phyloP scores from a whole-genome alignment of 2,888 invertebrate genomes.

The Hemicrepidius hirtus region DNA sequence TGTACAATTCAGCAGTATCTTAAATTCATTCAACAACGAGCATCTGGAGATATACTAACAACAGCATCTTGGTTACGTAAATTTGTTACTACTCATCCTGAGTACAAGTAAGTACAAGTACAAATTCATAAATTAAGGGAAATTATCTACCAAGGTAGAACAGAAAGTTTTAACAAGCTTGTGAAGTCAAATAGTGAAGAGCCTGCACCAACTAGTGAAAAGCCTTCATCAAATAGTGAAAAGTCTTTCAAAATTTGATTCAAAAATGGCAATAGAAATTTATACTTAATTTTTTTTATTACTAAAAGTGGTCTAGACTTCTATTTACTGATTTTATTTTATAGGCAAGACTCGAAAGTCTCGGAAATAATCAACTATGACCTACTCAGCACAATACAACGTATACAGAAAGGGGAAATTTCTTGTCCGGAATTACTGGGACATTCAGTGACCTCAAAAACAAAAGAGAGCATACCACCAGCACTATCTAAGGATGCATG shows the following conservation, averaged over 20 bases:
- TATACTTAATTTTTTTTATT: too few relatives aligned
- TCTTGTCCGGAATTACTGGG: constrained; percentile 87
- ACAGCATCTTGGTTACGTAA: constrained; percentile 96
- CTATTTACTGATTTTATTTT: too few relatives aligned
- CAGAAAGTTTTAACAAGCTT: too few relatives aligned
- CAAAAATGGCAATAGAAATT: too few relatives aligned
- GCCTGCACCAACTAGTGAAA: too few relatives aligned
- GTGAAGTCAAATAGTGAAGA: too few relatives aligned
- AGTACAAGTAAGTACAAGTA: constrained; percentile 92
- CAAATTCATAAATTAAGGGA: too few relatives aligned
- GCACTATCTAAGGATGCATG: constrained; percentile 73
- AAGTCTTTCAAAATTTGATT: too few relatives aligned
- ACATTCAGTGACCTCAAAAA: constrained; percentile 83
- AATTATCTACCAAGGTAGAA: too few relatives aligned
- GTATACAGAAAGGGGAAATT: constrained; percentile 82
- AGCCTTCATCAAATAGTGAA: too few relatives aligned
- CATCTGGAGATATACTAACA: constrained; percentile 92
- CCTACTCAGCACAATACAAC: constrained; percentile 84
- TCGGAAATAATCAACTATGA: constrained; percentile 94
- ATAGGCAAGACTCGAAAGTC: constrained; percentile 89
- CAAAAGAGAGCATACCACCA: constrained; percentile 88
- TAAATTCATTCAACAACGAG: constrained; percentile 90
- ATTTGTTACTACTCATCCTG: constrained; percentile 90
- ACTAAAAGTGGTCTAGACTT: too few relatives aligned
- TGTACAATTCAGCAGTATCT: constrained; percentile 98